Conservation (phyloP, 2,797 vertebrate genomes). For the Ciconia nigra region DNA sequence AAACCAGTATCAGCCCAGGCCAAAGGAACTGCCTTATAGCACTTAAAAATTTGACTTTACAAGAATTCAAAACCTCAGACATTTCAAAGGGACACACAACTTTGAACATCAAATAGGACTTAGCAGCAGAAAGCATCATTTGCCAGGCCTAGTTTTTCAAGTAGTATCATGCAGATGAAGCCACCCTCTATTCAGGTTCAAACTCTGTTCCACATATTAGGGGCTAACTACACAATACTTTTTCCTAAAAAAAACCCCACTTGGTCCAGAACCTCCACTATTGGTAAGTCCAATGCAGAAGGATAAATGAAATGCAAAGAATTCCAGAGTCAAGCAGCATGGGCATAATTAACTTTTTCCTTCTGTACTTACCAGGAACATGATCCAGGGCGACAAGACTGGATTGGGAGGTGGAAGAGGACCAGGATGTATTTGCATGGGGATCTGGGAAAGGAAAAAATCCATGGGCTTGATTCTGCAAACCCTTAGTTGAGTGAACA, state of each 20-base stretch:
- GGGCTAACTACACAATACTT: not conserved
- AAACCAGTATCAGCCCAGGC: not conserved
- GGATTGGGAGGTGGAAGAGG: constrained; percentile 69
- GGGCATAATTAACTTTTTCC: constrained; percentile 13
- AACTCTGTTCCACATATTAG: not conserved
- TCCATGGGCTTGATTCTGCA: constrained; percentile 55
- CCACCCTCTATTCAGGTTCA: not conserved
- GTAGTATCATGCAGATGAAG: constrained; percentile 8
- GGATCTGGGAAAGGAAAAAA: constrained; percentile 68
- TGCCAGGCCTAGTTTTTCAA: not conserved
- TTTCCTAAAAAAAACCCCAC: not conserved
- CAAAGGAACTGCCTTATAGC: not conserved
- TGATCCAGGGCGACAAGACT: constrained; percentile 69
- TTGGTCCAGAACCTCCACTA: not conserved
- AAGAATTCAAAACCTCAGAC: constrained; percentile 3
- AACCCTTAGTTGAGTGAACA: constrained; percentile 11
- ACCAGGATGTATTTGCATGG: constrained; percentile 68
- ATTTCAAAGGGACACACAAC: constrained; percentile 6
- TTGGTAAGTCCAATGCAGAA: not conserved
- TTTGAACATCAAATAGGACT: constrained; percentile 20
- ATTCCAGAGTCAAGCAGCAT: not conserved
- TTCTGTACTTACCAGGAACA: constrained; percentile 65
- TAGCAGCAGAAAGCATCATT: not conserved
- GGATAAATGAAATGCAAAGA: not conserved
- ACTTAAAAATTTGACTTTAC: not conserved